These are phyloP conservation scores for Thelaira solivaga DNA, from an alignment of 2,888 invertebrate species.

Conservation along the genomic window DNA sequence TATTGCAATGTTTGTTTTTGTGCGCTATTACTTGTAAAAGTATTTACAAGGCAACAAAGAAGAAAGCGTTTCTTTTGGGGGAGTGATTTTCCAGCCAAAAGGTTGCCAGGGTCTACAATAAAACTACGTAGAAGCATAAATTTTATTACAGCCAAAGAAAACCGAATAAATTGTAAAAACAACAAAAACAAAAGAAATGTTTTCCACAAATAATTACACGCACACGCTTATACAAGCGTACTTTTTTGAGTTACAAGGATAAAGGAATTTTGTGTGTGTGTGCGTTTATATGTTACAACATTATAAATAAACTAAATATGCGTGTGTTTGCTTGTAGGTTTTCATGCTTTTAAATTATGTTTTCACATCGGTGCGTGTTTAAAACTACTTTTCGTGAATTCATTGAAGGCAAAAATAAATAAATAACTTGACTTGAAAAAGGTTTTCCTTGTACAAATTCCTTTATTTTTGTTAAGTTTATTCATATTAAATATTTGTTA, in stretches of 20 bases:
- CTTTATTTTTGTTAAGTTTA: neutral
- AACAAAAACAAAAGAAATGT: slow-evolving; percentile 27
- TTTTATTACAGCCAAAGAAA: slow-evolving; percentile 32
- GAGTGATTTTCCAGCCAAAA: slow-evolving; percentile 14
- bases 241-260: slow-evolving; percentile 30
- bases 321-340: neutral
- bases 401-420: slow-evolving; percentile 43
- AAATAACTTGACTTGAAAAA: slow-evolving; percentile 50
- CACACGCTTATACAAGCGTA: neutral
- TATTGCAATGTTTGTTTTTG: slow-evolving; percentile 68
- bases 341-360: slow-evolving; percentile 1
- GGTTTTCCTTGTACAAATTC: slow-evolving; percentile 31
- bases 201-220: neutral
- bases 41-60: neutral
- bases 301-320: neutral
- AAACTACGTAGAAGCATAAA: slow-evolving; percentile 53
- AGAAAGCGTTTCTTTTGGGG: neutral
- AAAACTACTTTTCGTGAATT: slow-evolving; percentile 54
- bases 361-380: slow-evolving; percentile 52
- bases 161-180: no score
- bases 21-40: neutral
- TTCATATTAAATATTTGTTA: slow-evolving; percentile 3
- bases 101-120: slow-evolving; percentile 11
- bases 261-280: slow-evolving; percentile 47
- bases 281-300: neutral